Base-by-base conservation (phyloP, 2,113 vertebrate genomes). In the Hypomesus transpacificus region DNA sequence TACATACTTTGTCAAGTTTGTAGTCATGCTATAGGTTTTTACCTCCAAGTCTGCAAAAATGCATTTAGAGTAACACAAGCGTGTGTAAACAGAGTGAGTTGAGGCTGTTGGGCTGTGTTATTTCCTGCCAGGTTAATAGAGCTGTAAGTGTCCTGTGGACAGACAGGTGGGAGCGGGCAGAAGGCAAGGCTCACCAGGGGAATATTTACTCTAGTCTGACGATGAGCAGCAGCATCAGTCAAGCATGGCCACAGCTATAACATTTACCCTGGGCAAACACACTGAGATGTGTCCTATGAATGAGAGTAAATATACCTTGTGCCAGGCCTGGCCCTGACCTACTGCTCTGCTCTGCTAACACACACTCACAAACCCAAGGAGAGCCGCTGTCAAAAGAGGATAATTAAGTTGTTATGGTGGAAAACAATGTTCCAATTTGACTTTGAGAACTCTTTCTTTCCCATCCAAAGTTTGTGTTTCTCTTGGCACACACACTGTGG, bases 191-290 rank as follows among this genome's bases (percentile, higher is more conserved):
- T 81, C 74, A 74, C 70, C 58, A 70, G 54, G 26, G 28, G 59
- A 73, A 68, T 82, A 80, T 87, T 87, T 84, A 69, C 79, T 83
- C 79, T 74, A 63, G 70, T 75, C 81, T 73, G 79, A 75, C 24
- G 68, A 69, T 66, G 67, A 84, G 68, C 75, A 63, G 57, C 79
- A 57, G 69, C 82, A 80, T 84, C 73, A 80, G 72, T 79, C 76
- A 79, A 82, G 76, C 78, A 79, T 68, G 79, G 69, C 73, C 82
- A 78, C 65, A 63, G 66, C 50, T 69, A 73, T 74, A 76, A 85
- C 86, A 84, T 87, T 88, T 87, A 86, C 81, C 70, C 76, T 21
- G 70, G 69, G 80, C 85, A 86, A 83, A 84, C 71, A 3, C n/a
- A 3, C 28, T 17, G 14, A 74, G 69, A 77, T 84, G 76, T 84